phyloP scores from a whole-genome alignment of 2,113 vertebrate genomes.

The Phaetusa simplex region DNA sequence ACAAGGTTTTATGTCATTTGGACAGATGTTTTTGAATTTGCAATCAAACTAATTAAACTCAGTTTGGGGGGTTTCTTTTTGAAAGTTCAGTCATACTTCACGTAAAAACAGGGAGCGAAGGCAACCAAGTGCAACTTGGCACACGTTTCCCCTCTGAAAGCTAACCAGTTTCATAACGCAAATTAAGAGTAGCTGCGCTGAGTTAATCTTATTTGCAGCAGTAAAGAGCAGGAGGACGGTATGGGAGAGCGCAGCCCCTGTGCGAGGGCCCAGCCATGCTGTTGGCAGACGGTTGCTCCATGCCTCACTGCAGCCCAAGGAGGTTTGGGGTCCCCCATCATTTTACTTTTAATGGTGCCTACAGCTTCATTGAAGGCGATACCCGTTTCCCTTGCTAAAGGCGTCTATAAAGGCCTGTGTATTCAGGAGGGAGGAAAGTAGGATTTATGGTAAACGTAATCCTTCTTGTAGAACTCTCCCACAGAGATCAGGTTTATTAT shows the following conservation, averaged over 20 bases:
- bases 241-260: not conserved
- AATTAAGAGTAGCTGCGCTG: not conserved
- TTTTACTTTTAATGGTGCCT: not conserved
- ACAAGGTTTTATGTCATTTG: not conserved
- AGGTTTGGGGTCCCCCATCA: not conserved
- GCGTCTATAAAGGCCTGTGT: not conserved
- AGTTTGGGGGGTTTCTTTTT: not conserved
- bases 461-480: conserved; percentile 9
- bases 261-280: accelerated
- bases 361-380: not conserved
- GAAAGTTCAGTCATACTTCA: not conserved
- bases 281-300: accelerated
- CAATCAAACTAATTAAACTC: not conserved
- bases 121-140: not conserved
- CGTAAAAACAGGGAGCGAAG: not conserved
- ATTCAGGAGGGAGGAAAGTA: not conserved
- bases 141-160: not conserved
- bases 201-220: not conserved
- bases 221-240: not conserved
- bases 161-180: not conserved
- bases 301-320: not conserved
- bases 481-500: conserved; percentile 23
- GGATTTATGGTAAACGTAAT: not conserved
- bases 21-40: not conserved
- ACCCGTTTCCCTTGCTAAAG: not conserved